Evolutionary conservation across 2,888 invertebrate species (phyloP), one percentile per base, ranked within the genome.

Genomic region (Cheilosia scutellata): DNA sequence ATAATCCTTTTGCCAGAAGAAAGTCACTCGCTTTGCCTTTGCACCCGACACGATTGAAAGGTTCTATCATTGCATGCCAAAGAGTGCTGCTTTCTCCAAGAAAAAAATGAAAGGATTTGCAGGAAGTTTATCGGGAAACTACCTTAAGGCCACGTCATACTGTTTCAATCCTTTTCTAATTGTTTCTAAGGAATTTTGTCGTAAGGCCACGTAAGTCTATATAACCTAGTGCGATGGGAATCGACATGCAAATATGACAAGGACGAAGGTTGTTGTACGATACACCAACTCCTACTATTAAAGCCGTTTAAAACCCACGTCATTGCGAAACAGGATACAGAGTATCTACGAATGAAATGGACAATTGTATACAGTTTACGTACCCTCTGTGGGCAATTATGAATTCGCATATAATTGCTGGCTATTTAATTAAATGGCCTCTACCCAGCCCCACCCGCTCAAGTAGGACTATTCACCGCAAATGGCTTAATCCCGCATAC

Each of bases 351-450:
- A 11, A 37, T 51, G 79, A 4, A 11, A 37, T 51, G 79, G 51
- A 57, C 29, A 76, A 66, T 57, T 66, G 66, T 76, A n/a, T 16
- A 9, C 55, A 20, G 33, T 31, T 79, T 74, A 49, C 60, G 57
- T 20, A 62, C 51, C 83, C 78, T 66, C 72, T 62, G 78, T 68
- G 72, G 78, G 66, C 82, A 86, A 82, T 86, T 86, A 86, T 80
- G 70, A 75, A 66, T 57, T 76, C 70, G 58, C 66, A 62, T 66
- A 62, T 82, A 76, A 86, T 82, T 86, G 82, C 62, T 33, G 47
- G 82, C 76, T 60, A 75, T 84, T 84, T 84, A 75, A 75, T 71
- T 58, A 86, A 82, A 82, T 82, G 60, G 42, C 65, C 51, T 49
- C 42, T 33, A 57, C 53, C 51, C 66, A 53, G 40, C 51, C 65